Conservation (phyloP, 64 coral and sea anemone species). For the Orbicella faveolata region DNA sequence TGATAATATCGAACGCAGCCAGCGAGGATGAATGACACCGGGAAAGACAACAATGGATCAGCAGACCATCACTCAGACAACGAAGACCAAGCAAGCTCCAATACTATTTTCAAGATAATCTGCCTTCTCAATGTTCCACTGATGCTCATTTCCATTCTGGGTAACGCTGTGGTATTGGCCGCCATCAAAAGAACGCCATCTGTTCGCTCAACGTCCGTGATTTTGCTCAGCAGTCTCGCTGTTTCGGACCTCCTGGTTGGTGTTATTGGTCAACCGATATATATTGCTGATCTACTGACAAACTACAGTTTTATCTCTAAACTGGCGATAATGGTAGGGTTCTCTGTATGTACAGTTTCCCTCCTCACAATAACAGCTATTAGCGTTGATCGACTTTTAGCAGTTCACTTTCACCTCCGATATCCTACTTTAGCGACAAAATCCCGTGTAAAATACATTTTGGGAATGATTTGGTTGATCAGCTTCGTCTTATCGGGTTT, state of each 20-base stretch:
- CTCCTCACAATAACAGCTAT: constrained; percentile 39
- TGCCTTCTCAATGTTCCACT: constrained; percentile 9
- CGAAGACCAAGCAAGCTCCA: background rate
- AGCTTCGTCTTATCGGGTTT: background rate
- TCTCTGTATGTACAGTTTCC: constrained; percentile 50
- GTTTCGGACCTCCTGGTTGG: constrained; percentile 43
- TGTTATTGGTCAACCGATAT: constrained; percentile 18
- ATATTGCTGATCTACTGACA: constrained; percentile 1
- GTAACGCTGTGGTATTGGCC: constrained; percentile 23
- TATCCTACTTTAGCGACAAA: constrained; percentile 20
- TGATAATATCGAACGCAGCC: too few species aligned
- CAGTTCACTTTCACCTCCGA: constrained; percentile 30
- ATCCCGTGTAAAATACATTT: background rate
- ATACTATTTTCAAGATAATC: background rate
- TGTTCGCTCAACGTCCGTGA: constrained; percentile 20
- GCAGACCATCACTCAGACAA: background rate
- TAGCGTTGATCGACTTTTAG: constrained; percentile 40
- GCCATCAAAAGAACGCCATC: background rate
- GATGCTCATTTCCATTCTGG: constrained; percentile 25
- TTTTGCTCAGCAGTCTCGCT: constrained; percentile 31
- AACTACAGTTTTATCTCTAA: background rate
- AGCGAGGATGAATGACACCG: background rate
- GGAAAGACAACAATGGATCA: background rate
- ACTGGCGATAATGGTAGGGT: background rate
- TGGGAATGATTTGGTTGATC: constrained; percentile 32